Base-by-base conservation (phyloP, 2,888 invertebrate species). In the Drosophila dives region DNA sequence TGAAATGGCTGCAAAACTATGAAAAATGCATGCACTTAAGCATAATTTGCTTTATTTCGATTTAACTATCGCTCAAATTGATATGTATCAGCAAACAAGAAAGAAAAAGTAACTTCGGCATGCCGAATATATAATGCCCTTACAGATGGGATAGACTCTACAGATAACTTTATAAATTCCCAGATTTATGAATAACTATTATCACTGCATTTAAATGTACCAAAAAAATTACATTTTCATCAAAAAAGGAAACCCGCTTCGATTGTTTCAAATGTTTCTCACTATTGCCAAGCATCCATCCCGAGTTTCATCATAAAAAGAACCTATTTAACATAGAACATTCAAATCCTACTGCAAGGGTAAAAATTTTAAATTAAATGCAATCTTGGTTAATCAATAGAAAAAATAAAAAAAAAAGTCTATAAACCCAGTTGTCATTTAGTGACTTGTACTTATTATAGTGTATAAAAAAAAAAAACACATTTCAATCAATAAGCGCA, bases 21-120 rank as follows among this genome's bases (percentile, higher is more conserved):
- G 33, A 66, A 29, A 71, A 74, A 58, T 77, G 77, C 77, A 77
- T 77, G 77, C 67, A 77, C 42, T 61, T 70, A 70, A 63, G 77
- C 71, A 72, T 76, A 78, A 61, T 79, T 73, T 64, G 78, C 66
- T 69, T 72, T 64, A 45, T 64, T 63, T 54, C 60, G 63, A 71
- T 62, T 70, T 45, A 68, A 51, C 38, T 42, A 42, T 60, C 34
- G 64, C 73, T 69, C 58, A 62, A 58, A 53, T 62, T 54, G 29
- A 29, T 17, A 38, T 45, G 45, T 55, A 66, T n/a, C 45, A 55
- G 42, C 40, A 34, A 60, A 12, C 17, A 42, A 40, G 26, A 34
- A 53, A 40, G 29, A 42, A 40, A 2, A 58, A 29, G 2, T n/a
- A 7, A 20, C 2, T 70, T 60, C 48, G 66, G 66, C 34, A 3